A percentile compares a stretch with the other conserved stretches of the same genome.
These are phyloP conservation scores for Acholoe squamosa DNA, from an alignment of 2,888 invertebrate genomes.

Conservation along the genomic window DNA sequence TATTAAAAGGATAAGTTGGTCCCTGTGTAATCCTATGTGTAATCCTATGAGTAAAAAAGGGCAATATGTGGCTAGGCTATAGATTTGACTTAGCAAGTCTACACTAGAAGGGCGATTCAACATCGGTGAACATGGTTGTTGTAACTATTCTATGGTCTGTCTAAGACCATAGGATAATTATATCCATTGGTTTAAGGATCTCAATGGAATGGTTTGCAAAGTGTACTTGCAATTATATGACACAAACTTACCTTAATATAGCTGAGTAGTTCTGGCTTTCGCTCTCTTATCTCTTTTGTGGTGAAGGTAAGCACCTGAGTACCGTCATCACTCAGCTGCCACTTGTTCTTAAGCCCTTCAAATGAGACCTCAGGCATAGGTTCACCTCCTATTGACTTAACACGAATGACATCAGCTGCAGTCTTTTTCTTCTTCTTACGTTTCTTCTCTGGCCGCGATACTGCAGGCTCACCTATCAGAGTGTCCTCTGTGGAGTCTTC, in stretches of 20 bases:
- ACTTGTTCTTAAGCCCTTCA: slow-evolving; percentile 53
- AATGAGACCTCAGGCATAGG: not conserved
- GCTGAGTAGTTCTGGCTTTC: slow-evolving; percentile 54
- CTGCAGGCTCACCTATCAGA: not conserved
- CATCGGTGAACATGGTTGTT: no score
- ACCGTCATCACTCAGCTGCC: slow-evolving; percentile 57
- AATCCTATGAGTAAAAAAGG: no score
- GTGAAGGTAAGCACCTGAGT: slow-evolving; percentile 62
- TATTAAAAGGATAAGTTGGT: no score
- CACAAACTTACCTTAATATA: slow-evolving; percentile 56
- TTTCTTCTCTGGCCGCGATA: not conserved
- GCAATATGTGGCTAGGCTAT: no score
- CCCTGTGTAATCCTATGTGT: no score
- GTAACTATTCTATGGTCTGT: no score
- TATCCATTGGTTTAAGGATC: no score
- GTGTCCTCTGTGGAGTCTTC: not conserved
- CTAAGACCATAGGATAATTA: no score
- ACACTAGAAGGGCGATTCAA: no score
- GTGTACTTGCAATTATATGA: no score
- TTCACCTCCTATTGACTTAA: slow-evolving; percentile 24
- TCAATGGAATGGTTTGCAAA: no score
- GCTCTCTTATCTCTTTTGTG: slow-evolving; percentile 59
- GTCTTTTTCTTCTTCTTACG: not conserved
- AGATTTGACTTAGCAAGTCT: no score
- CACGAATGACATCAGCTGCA: not conserved